Base-by-base conservation (phyloP, 2,797 vertebrate species). In the Hipposideros larvatus region DNA sequence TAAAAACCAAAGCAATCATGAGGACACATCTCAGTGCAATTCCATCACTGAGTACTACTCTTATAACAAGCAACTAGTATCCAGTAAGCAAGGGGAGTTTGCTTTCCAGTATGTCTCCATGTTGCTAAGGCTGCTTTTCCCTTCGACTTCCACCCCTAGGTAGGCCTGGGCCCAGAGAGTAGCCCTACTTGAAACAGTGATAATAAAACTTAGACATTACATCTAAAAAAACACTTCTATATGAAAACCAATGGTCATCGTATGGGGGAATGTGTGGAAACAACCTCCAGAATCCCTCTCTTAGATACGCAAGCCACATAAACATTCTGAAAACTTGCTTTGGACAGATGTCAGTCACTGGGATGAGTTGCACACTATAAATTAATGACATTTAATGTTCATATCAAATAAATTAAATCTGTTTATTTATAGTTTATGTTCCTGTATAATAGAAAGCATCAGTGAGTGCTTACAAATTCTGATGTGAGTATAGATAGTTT, bases 291-390 rank as follows among this genome's bases (percentile, higher is more conserved):
- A 65, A 84, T 87, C 55, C 31, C 5, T 26, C 55, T 84, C 41
- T 53, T 22, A 68, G 57, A 87, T 87, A 73, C 2, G 10, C 31
- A 94, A 86, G 7, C 11, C 86, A 75, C 63, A 75, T 57, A 57
- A 86, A 86, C 24, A n/a, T 59, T 82, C 68, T 59, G 37, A 83
- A 90, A 83, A 71, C 59, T 95, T 91, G 59, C 51, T 97, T 84
- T 94, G n/a, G 34, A n/a, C 46, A 94, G 28, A 37, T 46, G 37
- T 90, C 55, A 87, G 55, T 91, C 34, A 65, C 34, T 77, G n/a
- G 37, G 34, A 51, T 92, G 89, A 94, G 68, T 55, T 70, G 2
- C 24, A 28, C 13, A 1, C 43, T 86, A 51, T 18, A 89, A 89
- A 73, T 28, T 71, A 65, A 77, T 95, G 74, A 34, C 24, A 59